phyloP scores from a whole-genome alignment of 2,797 vertebrate species.

The Erithacus rubecula region DNA sequence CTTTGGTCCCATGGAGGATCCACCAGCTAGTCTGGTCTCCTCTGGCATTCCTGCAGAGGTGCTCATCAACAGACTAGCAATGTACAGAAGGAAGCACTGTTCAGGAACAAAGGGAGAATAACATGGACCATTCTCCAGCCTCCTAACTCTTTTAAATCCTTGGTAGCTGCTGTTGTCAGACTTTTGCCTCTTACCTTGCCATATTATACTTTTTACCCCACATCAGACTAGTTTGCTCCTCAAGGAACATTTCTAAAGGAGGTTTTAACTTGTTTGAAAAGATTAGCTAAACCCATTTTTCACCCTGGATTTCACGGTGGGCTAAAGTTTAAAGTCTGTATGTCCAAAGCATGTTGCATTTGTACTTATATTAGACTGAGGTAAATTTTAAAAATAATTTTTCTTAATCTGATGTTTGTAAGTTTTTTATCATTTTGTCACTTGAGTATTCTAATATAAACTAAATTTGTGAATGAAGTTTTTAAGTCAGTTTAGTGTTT shows the following conservation, averaged over 20 bases:
- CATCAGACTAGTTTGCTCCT: not conserved
- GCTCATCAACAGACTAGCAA: not conserved
- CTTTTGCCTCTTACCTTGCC: not conserved
- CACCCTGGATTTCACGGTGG: not conserved
- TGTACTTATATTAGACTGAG: not conserved
- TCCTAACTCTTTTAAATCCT: not conserved
- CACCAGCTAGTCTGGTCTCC: not conserved
- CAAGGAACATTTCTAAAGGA: constrained; percentile 3
- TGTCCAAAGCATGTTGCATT: constrained; percentile 40
- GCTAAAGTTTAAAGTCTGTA: not conserved
- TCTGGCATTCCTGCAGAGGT: constrained; percentile 1
- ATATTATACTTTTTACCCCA: not conserved
- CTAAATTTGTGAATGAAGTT: not conserved
- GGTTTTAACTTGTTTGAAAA: not conserved
- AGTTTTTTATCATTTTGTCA: constrained; percentile 35
- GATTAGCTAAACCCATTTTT: not conserved
- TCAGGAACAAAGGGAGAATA: not conserved
- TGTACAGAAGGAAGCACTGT: not conserved
- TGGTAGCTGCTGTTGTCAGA: not conserved
- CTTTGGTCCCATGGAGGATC: not conserved
- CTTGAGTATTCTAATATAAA: constrained; percentile 23
- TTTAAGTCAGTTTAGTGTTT: not conserved
- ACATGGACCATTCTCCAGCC: not conserved
- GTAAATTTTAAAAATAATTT: not conserved
- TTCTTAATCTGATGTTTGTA: constrained; percentile 7